Evolutionary conservation across 1,140 invertebrate genomes (phyloP).

Genomic region (Drosophila sp.): DNA sequence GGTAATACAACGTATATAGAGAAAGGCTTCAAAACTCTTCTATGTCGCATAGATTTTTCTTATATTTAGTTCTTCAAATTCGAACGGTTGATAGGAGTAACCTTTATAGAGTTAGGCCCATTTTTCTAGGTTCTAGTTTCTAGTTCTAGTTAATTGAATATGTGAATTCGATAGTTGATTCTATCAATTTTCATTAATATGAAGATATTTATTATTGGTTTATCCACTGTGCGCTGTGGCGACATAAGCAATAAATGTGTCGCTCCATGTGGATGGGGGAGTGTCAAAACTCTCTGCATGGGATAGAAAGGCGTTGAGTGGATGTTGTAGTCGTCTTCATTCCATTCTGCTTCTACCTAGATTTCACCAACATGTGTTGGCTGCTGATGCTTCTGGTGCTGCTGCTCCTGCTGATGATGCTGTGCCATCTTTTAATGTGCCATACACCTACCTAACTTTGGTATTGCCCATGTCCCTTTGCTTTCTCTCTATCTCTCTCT

Average conservation of each 20-base stretch:
- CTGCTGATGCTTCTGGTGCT: neutral
- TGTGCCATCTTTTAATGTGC: constrained; percentile 71
- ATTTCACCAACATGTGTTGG: constrained; percentile 53
- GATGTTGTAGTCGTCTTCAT: constrained; percentile 39
- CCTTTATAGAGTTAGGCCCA: too few relatives aligned
- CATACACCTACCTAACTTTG: constrained; percentile 57
- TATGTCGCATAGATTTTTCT: too few relatives aligned
- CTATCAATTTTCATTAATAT: neutral
- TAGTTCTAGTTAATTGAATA: too few relatives aligned
- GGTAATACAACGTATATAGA: too few relatives aligned
- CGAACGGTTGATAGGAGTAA: too few relatives aligned
- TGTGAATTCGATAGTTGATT: too few relatives aligned
- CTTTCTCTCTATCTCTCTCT: too few relatives aligned
- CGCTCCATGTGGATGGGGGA: constrained; percentile 39
- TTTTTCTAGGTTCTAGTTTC: too few relatives aligned
- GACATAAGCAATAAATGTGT: constrained; percentile 59
- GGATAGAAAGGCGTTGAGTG: constrained; percentile 55
- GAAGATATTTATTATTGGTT: neutral
- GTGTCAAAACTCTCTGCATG: constrained; percentile 47
- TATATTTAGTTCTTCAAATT: too few relatives aligned
- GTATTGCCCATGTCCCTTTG: constrained; percentile 29
- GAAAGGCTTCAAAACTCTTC: too few relatives aligned
- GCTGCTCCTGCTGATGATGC: constrained; percentile 8
- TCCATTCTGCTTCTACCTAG: constrained; percentile 32
- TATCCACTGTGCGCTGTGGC: constrained; percentile 44